Evolutionary conservation across 2,888 invertebrate species (phyloP).

Genomic region (Synergus japonicus): DNA sequence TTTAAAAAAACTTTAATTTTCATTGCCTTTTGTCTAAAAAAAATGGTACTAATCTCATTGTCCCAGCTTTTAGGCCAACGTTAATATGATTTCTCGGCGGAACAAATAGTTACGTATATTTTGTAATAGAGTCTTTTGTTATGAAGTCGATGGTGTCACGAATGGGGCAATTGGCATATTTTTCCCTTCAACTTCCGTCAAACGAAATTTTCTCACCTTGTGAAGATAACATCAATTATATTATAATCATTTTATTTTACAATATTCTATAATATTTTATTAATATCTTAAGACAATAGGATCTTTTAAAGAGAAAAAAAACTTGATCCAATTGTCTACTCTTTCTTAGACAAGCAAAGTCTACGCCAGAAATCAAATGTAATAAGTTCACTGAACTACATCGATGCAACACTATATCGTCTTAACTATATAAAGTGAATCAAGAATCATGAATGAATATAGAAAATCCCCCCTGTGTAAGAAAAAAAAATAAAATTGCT

Average conservation of each 20-base stretch:
- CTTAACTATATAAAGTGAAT: not conserved
- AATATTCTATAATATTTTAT: not conserved
- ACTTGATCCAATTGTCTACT: not conserved
- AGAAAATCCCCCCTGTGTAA: not conserved
- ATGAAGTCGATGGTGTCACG: not conserved
- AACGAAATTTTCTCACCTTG: not conserved
- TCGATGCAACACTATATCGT: not conserved
- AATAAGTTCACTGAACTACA: slow-evolving; percentile 15
- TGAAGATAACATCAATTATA: not conserved
- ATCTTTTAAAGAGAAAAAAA: not conserved
- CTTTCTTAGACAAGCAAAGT: not conserved
- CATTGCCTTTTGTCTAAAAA: not conserved
- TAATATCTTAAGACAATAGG: not conserved
- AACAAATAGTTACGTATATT: slow-evolving; percentile 38
- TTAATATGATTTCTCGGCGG: slow-evolving; percentile 36
- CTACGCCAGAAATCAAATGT: slow-evolving; percentile 3
- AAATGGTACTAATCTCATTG: slow-evolving; percentile 23
- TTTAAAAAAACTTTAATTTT: not conserved
- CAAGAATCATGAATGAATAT: not conserved
- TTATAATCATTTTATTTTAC: not conserved
- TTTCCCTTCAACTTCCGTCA: slow-evolving; percentile 7
- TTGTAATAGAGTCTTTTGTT: slow-evolving; percentile 34
- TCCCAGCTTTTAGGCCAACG: slow-evolving; percentile 24
- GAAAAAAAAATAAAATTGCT: not conserved
- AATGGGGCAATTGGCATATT: slow-evolving; percentile 13